A percentile compares a stretch with the other conserved stretches of the same genome.
phyloP scores from a whole-genome alignment of 1,140 invertebrate genomes.

The Diorhabda sublineata region DNA sequence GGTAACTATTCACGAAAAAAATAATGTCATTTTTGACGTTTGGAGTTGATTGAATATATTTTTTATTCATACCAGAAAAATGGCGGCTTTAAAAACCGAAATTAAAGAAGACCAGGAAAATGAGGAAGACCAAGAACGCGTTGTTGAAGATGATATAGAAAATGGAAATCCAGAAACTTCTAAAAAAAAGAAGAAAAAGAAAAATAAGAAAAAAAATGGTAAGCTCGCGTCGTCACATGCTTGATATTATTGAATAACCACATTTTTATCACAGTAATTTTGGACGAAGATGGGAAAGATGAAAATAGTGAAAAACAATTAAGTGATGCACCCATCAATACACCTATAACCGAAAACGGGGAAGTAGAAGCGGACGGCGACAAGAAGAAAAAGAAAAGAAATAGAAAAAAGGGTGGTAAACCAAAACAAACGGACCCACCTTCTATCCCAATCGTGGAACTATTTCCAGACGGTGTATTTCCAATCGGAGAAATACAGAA shows the following conservation, averaged over 20 bases:
- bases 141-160: constrained; percentile 38
- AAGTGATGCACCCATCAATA: background rate
- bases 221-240: constrained; percentile 13
- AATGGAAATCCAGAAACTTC: constrained; percentile 48
- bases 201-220: constrained; percentile 50
- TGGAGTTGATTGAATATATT: background rate
- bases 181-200: constrained; percentile 62
- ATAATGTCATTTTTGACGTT: background rate
- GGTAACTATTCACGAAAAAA: no score
- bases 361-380: constrained; percentile 48
- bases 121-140: constrained; percentile 39
- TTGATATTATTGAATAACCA: constrained; percentile 13
- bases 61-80: constrained; percentile 28
- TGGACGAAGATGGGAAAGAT: constrained; percentile 2
- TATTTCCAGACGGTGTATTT: constrained; percentile 77
- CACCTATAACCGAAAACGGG: constrained; percentile 36
- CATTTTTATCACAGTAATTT: constrained; percentile 2
- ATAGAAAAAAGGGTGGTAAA: constrained; percentile 47
- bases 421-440: constrained; percentile 78
- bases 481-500: constrained; percentile 79
- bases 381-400: constrained; percentile 59
- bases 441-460: constrained; percentile 76
- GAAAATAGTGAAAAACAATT: background rate
- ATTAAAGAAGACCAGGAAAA: constrained; percentile 38
- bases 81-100: constrained; percentile 46